Evolutionary conservation across 2,797 vertebrate species (phyloP).

Genomic region (Manis crassicaudata): DNA sequence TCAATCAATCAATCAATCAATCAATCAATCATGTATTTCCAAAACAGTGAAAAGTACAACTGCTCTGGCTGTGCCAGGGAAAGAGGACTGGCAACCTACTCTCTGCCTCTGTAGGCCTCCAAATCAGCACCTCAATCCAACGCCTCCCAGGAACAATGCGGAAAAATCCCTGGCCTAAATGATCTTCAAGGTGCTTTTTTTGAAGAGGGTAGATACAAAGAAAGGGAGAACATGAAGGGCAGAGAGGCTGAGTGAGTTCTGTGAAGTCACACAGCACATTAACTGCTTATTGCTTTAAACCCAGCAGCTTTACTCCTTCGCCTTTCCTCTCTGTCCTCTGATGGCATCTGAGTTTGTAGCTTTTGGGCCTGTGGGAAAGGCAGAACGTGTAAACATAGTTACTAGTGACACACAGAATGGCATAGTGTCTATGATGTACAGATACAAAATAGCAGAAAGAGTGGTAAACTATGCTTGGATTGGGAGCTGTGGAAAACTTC

Average conservation of each 20-base stretch:
- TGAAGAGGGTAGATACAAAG: not conserved
- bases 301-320: not conserved
- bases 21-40: not conserved
- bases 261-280: not conserved
- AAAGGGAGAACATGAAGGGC: not conserved
- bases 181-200: not conserved
- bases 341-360: not conserved
- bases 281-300: not conserved
- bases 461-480: not conserved
- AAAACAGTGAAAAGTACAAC: not conserved
- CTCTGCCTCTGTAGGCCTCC: not conserved
- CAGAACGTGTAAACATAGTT: not conserved
- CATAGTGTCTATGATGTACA: not conserved
- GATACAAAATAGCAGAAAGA: not conserved
- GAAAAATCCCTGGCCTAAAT: not conserved
- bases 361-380: not conserved
- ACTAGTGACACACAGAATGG: rapidly evolving
- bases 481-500: not conserved
- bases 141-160: not conserved
- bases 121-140: not conserved
- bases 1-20: too few species aligned
- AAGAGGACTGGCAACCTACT: not conserved
- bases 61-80: not conserved
- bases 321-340: not conserved
- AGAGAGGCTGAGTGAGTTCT: not conserved